Conservation (phyloP, 2,113 vertebrate genomes). For the Eublepharis macularius region DNA sequence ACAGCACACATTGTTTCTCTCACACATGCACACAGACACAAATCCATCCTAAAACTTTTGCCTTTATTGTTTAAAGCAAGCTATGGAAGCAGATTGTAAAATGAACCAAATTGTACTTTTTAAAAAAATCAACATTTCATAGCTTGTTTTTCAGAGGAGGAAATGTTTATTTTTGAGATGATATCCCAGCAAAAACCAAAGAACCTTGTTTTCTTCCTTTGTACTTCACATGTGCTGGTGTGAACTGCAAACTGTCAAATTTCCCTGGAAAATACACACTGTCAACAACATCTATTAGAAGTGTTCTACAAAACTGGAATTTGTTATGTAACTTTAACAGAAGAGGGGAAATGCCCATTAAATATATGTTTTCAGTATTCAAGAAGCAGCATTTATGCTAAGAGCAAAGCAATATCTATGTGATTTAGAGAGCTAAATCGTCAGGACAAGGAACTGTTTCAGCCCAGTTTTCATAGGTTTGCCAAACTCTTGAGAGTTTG, state of each 20-base stretch:
- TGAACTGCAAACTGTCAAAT: background rate
- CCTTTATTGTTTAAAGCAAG: background rate
- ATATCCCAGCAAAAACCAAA: constrained; percentile 14
- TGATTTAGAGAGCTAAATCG: background rate
- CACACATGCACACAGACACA: background rate
- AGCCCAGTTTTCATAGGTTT: too few relatives aligned
- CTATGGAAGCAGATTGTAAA: background rate
- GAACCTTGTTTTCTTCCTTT: constrained; percentile 33
- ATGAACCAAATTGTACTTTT: background rate
- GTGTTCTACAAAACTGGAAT: constrained; percentile 40
- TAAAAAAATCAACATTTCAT: constrained; percentile 23
- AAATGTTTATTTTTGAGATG: background rate
- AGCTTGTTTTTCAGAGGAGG: constrained; percentile 9
- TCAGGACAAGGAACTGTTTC: background rate
- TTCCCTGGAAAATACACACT: background rate
- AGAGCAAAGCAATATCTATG: background rate
- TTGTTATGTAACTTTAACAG: background rate
- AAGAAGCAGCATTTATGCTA: constrained; percentile 14
- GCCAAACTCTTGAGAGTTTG: too few relatives aligned
- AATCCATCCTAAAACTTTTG: background rate
- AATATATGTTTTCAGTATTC: constrained; percentile 1
- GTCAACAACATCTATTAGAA: constrained; percentile 31
- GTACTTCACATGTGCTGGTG: background rate
- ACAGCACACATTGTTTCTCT: background rate
- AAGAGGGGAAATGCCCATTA: background rate